phyloP scores from a whole-genome alignment of 2,113 vertebrate species.

The Rhinolophus ferrumequinum region DNA sequence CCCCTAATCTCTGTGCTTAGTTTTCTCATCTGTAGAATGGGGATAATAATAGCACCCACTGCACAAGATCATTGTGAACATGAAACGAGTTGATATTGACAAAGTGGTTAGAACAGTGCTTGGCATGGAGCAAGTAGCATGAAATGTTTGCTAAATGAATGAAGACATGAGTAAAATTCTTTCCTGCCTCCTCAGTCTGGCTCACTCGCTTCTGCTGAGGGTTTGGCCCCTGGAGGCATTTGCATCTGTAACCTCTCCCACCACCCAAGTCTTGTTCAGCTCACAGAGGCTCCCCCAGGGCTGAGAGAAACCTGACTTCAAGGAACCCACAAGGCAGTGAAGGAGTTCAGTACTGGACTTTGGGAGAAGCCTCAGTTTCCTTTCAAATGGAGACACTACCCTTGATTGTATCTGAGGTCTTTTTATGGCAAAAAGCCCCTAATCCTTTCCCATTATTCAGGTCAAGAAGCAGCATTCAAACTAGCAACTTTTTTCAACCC shows the following conservation, averaged over 20 bases:
- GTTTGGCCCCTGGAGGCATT: not conserved
- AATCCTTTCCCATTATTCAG: not conserved
- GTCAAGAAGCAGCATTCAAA: not conserved
- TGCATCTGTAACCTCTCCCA: not conserved
- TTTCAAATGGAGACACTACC: not conserved
- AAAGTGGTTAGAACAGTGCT: fast-evolving
- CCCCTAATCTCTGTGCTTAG: not conserved
- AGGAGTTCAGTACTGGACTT: not conserved
- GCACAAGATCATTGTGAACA: fast-evolving
- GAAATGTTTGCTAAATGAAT: not conserved
- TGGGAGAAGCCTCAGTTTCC: not conserved
- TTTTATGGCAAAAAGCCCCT: not conserved
- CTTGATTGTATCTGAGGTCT: not conserved
- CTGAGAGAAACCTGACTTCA: not conserved
- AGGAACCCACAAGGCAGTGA: not conserved
- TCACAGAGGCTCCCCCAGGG: not conserved
- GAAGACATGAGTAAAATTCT: not conserved
- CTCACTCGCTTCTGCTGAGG: not conserved
- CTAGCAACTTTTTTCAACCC: not conserved
- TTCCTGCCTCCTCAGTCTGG: not conserved
- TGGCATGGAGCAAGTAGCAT: fast-evolving
- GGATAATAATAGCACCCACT: fast-evolving
- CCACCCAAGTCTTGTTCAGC: not conserved
- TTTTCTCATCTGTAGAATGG: not conserved
- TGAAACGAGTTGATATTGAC: not conserved